A percentile compares a stretch with the other conserved stretches of the same genome.
Conservation (phyloP, 1,140 invertebrate genomes). For the honey bee (Apis mellifera) region Amel_HAv3.1 CM009941.2:2572001-2572500, state of each 20-base stretch:
- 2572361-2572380: slow-evolving; percentile 53
- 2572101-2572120: slow-evolving; percentile 47
- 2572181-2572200: slow-evolving; percentile 79
- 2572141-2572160: slow-evolving; percentile 73
- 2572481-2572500: too few relatives aligned
- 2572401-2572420: background rate
- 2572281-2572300: slow-evolving; percentile 82
- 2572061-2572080: slow-evolving; percentile 56
- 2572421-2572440: too few relatives aligned
- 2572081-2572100: slow-evolving; percentile 59
- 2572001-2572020: slow-evolving; percentile 64
- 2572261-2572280: slow-evolving; percentile 81
- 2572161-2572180: slow-evolving; percentile 75
- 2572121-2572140: slow-evolving; percentile 75
- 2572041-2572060: slow-evolving; percentile 67
- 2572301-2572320: slow-evolving; percentile 7
- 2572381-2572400: slow-evolving; percentile 44
- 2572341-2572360: slow-evolving; percentile 39
- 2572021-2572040: slow-evolving; percentile 67
- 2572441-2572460: too few relatives aligned
- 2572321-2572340: background rate
- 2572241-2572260: slow-evolving; percentile 77
- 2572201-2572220: slow-evolving; percentile 80
- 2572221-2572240: slow-evolving; percentile 77
- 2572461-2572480: too few relatives aligned